Base-by-base conservation (phyloP, 2,888 invertebrate species). In the Achlya flavicornis region DNA sequence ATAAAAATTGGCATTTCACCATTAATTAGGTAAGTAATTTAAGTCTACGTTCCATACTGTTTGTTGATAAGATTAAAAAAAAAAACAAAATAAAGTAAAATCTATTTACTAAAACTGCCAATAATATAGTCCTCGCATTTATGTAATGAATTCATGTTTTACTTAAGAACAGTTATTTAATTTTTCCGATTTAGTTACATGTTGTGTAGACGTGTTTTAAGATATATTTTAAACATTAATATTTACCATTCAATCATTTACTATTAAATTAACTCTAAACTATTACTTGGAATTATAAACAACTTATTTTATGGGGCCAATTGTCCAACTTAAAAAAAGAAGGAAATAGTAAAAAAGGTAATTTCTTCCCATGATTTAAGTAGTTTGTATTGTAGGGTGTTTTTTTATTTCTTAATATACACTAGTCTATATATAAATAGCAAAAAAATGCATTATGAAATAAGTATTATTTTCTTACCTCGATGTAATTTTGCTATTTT, bases 111-210 rank as follows among this genome's bases (percentile, higher is more conserved):
- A 82, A 74, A 82, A 88, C 88, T 90, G 89, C 91, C 91, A 90
- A 86, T 86, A 83, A 81, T 74, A 77, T 89, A 90, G 84, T 90
- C 91, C 90, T 92, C 91, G 92, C 92, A 92, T 92, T 92, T 88
- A 86, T 81, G 74, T 76, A 78, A 78, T 76, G 72, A 71, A 77
- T 66, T 65, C 74, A 73, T 73, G 67, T 72, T 71, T 74, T 75
- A 73, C 71, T 77, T 71, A 75, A 71, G 73, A 76, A 75, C 69
- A 70, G 75, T 69, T 79, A 76, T 77, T 67, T 70, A 68, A 65
- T 63, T 58, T 33, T 66, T 63, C 66, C 61, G 32, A 63, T 67
- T 63, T 64, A 16, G n/a, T 16, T 48, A 48, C 48, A 48, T 1
- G 10, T 38, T 4, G 41, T 11, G 43, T 43, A 5, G 43, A 43